Percentiles rank a stretch among this genome's conserved stretches.
Evolutionary conservation across 2,113 vertebrate species (phyloP).

Genomic region (Otis tarda): DNA sequence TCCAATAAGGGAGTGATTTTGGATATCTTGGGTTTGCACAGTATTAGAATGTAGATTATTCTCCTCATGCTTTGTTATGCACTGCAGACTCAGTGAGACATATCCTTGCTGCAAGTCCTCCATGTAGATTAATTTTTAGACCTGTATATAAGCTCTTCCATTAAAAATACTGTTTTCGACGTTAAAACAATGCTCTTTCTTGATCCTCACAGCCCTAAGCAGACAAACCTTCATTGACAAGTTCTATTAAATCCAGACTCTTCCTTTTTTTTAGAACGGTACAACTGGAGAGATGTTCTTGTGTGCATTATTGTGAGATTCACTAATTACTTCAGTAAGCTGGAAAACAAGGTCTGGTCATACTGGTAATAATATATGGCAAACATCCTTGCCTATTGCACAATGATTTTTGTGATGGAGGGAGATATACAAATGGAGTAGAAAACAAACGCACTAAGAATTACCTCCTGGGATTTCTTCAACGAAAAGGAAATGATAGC

Average conservation of each 20-base stretch:
- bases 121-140: neutral
- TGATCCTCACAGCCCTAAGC: neutral
- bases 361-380: neutral
- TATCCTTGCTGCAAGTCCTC: neutral
- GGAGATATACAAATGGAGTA: neutral
- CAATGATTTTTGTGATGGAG: neutral
- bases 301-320: neutral
- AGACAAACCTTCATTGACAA: conserved; percentile 23
- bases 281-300: neutral
- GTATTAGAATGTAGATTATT: accelerated
- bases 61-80: neutral
- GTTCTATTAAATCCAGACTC: conserved; percentile 2
- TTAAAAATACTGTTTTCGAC: neutral
- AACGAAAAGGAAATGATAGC: conserved; percentile 39
- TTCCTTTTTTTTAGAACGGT: neutral
- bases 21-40: neutral
- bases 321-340: neutral
- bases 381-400: neutral
- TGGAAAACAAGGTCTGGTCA: neutral
- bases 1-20: neutral
- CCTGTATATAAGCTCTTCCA: neutral
- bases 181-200: conserved; percentile 1
- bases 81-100: neutral
- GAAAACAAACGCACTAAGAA: conserved; percentile 53
- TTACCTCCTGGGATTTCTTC: conserved; percentile 52